A percentile compares a stretch with the other conserved stretches of the same genome.
phyloP scores from a whole-genome alignment of 1,140 invertebrate genomes.

The Caenorhabditis tropicalis region DNA sequence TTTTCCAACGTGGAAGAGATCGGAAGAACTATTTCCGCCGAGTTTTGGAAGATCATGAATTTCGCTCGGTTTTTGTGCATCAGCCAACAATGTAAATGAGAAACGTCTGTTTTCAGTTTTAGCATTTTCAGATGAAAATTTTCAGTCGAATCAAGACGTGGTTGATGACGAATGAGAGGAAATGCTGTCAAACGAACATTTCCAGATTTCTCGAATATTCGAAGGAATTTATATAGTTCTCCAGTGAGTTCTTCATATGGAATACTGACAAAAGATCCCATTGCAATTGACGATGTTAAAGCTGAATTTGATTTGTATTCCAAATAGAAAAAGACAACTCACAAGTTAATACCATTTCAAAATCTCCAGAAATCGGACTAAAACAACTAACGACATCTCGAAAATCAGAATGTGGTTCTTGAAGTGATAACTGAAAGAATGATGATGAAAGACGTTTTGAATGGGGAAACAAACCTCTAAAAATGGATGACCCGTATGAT shows the following conservation, averaged over 20 bases:
- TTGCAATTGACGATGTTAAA: background rate
- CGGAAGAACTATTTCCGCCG: slow-evolving; percentile 15
- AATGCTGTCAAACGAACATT: background rate
- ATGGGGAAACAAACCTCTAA: background rate
- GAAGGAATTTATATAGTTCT: slow-evolving; percentile 12
- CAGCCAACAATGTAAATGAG: slow-evolving; percentile 4
- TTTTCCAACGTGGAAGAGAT: slow-evolving; percentile 1
- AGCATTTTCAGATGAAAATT: slow-evolving; percentile 24
- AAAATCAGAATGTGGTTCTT: background rate
- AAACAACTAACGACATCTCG: slow-evolving; percentile 9
- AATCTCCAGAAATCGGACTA: slow-evolving; percentile 4
- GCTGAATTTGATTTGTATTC: background rate
- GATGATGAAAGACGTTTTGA: background rate
- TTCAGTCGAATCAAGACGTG: background rate
- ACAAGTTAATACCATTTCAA: slow-evolving; percentile 19
- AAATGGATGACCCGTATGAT: slow-evolving; percentile 12
- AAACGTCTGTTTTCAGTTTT: slow-evolving; percentile 17
- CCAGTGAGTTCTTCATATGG: slow-evolving; percentile 24
- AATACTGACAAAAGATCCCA: slow-evolving; percentile 15
- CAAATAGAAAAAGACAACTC: background rate
- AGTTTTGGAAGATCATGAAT: slow-evolving; percentile 30
- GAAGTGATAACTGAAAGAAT: slow-evolving; percentile 2
- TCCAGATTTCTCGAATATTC: slow-evolving; percentile 3
- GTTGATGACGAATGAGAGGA: background rate
- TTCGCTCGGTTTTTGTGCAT: slow-evolving; percentile 22